Evolutionary conservation across 2,113 vertebrate species (phyloP), one percentile per base, ranked within the genome.

Genomic region (Poeciliopsis prolifica): DNA sequence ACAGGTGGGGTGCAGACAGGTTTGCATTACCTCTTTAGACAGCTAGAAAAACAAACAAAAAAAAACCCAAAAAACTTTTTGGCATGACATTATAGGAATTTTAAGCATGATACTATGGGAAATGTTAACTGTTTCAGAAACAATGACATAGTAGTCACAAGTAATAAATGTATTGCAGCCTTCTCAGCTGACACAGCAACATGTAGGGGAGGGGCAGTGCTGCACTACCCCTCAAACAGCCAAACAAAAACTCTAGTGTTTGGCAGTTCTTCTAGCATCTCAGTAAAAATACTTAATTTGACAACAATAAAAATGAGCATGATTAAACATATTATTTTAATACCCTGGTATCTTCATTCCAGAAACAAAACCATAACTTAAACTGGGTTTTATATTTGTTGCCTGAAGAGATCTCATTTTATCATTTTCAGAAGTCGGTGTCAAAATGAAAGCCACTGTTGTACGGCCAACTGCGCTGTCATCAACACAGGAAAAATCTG

Each of bases 401-500:
- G 28, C 29, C 24, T 65, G n/a, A 65, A 66, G 65, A 40, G 1
- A 26, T 61, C 10, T 70, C 31, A 70, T 22, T 70, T 15, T 60
- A 31, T 68, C 10, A 30, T 29, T 68, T 58, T 13, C 51, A 70
- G 51, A 26, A 70, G 60, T 60, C 26, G 58, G 12, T 51, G 54
- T 83, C 73, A 82, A 74, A 87, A 84, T 80, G 54, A 75, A 81
- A 81, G 76, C 62, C 70, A 61, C 58, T 35, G 74, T 68, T 5
- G 2, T 70, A 68, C 19, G 37, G 70, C 75, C 75, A 61, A 76
- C 76, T 84, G 83, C 84, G 69, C 80, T 61, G 62, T 87, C 66
- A 81, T 62, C 19, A 30, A 66, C 63, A 74, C 65, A 75, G 67
- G 65, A 72, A 81, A 76, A 70, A 77, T 79, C 29, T 48, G 17